Evolutionary conservation across 2,888 invertebrate genomes (phyloP), one percentile per base, ranked within the genome.

Genomic region (Drosophila putrida): DNA sequence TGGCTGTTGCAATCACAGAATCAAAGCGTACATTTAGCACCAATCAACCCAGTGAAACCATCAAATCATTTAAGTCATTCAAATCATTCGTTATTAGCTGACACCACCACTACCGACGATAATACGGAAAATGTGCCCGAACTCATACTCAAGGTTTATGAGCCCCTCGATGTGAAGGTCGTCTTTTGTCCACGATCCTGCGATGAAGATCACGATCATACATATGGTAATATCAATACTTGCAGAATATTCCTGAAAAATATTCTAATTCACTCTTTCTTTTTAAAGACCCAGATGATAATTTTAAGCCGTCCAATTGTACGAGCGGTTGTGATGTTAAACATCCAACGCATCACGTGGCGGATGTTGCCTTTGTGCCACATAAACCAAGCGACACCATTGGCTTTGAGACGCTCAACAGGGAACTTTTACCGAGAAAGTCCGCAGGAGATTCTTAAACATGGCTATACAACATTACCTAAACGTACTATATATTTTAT

Each of bases 141-240:
- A 57, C 76, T 91, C 5, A 88, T 89, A 33, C 72, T 91, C 31
- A 82, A 80, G 64, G 87, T 90, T 5, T 80, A 85, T 55, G 79
- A 85, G 53, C 90, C 90, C 39, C 77, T 91, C 51, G 90, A 91
- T 68, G 68, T 91, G 20, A 88, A 81, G 41, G 83, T 91, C 27
- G 71, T 87, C 55, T 88, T 88, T 61, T 91, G 91, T 61, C 88
- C 90, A 5, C 66, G 68, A 10, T 49, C 67, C 25, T 91, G 91
- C 59, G 71, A 75, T 11, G 65, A 81, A 60, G 71, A 86, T 5
- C 91, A 91, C 59, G 78, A 83, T 36, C 91, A 90, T 62, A 82
- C 73, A 61, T 85, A 39, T 61, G 87, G 90, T 90, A 75, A 82
- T 6, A 11, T 3, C 20, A 20, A 6, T 2, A 6, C 9, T 31